Percentiles rank a stretch among this genome's conserved stretches.
phyloP scores from a whole-genome alignment of 2,888 invertebrate species.

The Zygothrica quintamaculata region DNA sequence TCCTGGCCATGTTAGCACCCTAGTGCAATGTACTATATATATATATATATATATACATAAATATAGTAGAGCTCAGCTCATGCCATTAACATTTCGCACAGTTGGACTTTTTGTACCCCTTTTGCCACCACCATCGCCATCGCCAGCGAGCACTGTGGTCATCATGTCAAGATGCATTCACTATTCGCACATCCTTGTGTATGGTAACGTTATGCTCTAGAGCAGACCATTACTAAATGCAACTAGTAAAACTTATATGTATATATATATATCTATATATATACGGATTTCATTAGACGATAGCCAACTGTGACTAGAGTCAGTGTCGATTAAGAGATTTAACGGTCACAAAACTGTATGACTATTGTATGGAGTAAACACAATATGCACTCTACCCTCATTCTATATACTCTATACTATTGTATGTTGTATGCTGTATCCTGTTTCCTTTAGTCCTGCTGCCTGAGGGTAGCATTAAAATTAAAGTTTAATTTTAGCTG shows the following conservation, averaged over 20 bases:
- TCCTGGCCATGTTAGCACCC: constrained; percentile 52
- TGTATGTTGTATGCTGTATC: background rate
- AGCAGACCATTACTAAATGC: constrained; percentile 63
- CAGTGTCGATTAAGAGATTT: constrained; percentile 76
- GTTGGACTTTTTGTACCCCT: constrained; percentile 61
- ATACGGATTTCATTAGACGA: constrained; percentile 51
- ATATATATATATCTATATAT: too few species aligned
- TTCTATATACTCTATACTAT: background rate
- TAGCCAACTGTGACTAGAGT: constrained; percentile 63
- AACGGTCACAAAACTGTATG: constrained; percentile 49
- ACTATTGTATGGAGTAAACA: too few species aligned
- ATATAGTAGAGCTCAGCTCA: constrained; percentile 38
- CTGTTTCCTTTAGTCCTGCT: background rate
- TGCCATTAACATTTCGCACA: constrained; percentile 67
- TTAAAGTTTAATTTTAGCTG: constrained; percentile 59
- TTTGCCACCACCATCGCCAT: constrained; percentile 1
- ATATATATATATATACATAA: constrained; percentile 22
- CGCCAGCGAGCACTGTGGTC: background rate
- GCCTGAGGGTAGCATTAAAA: constrained; percentile 48
- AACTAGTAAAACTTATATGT: constrained; percentile 67
- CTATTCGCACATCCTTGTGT: background rate
- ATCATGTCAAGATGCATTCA: constrained; percentile 38
- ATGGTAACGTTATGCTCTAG: too few species aligned
- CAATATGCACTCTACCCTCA: too few species aligned
- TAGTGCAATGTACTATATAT: constrained; percentile 32